Conservation (phyloP, 2,113 vertebrate species). For the Lepisosteus osseus region DNA sequence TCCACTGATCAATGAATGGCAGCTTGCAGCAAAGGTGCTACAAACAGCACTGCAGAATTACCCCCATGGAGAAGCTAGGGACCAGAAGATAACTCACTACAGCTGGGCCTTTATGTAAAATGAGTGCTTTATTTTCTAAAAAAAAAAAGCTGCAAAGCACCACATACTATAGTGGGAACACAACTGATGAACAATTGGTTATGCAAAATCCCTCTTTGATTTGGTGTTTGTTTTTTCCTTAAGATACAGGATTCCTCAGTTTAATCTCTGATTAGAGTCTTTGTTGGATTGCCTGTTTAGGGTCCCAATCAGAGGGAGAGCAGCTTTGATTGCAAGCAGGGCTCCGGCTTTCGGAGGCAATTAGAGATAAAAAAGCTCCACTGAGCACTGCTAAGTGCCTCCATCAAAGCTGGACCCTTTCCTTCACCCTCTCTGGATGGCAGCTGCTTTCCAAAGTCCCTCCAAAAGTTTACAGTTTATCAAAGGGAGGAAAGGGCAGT, state of each 20-base stretch:
- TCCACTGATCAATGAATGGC: neutral
- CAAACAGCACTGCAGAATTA: neutral
- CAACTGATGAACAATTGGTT: neutral
- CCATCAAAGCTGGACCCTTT: slow-evolving; percentile 17
- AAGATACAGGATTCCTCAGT: slow-evolving; percentile 1
- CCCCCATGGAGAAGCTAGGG: neutral
- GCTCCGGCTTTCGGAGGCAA: slow-evolving; percentile 25
- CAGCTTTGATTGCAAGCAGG: slow-evolving; percentile 27
- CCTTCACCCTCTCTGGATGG: neutral
- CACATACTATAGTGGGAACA: neutral
- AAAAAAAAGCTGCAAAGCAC: neutral
- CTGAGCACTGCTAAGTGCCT: slow-evolving; percentile 10
- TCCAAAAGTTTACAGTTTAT: neutral
- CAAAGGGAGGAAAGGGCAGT: neutral
- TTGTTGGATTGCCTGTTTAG: slow-evolving; percentile 1
- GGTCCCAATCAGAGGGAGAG: slow-evolving; percentile 18
- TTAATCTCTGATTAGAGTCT: slow-evolving; percentile 4
- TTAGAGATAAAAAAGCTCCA: slow-evolving; percentile 30
- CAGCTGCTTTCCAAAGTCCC: neutral
- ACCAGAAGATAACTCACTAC: neutral
- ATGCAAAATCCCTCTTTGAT: neutral
- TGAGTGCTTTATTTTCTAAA: neutral
- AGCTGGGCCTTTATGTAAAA: neutral
- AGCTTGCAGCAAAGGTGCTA: neutral
- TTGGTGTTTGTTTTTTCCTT: slow-evolving; percentile 15